These are phyloP conservation scores for Anguilla rostrata DNA, from an alignment of 2,113 vertebrate genomes.

Conservation along the genomic window DNA sequence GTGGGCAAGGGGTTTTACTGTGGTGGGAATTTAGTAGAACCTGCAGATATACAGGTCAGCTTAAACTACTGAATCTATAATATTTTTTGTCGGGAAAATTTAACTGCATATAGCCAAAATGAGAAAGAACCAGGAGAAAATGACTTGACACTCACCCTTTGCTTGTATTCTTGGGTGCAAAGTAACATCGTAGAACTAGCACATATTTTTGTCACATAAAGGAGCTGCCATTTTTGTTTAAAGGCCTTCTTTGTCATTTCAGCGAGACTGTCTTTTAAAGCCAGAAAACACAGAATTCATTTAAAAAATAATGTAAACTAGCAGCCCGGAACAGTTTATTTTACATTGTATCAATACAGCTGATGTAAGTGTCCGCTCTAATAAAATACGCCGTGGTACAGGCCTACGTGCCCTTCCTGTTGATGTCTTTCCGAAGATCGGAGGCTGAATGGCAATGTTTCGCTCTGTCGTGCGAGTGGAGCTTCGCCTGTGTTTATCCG, in stretches of 20 bases:
- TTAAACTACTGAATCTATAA: not conserved
- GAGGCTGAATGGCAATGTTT: not conserved
- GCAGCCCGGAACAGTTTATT: constrained; percentile 6
- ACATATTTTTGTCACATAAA: constrained; percentile 7
- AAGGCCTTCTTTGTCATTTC: not conserved
- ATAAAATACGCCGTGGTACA: not conserved
- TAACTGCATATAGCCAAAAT: not conserved
- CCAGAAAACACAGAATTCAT: not conserved
- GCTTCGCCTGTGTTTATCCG: not conserved
- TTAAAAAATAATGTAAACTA: constrained; percentile 9
- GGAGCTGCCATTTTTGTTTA: not conserved
- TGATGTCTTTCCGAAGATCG: not conserved
- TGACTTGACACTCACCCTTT: not conserved
- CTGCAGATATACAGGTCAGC: not conserved
- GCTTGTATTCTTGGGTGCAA: not conserved
- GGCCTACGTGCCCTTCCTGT: constrained; percentile 10
- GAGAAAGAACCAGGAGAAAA: not conserved
- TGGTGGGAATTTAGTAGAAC: not conserved
- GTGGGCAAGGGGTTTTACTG: not conserved
- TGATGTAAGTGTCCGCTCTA: constrained; percentile 7
- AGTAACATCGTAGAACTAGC: not conserved
- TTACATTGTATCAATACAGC: constrained; percentile 8
- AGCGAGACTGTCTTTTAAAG: not conserved
- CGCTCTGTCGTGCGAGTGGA: not conserved
- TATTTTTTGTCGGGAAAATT: not conserved